Evolutionary conservation across 2,888 invertebrate species (phyloP).

Genomic region (Plebejus argus): DNA sequence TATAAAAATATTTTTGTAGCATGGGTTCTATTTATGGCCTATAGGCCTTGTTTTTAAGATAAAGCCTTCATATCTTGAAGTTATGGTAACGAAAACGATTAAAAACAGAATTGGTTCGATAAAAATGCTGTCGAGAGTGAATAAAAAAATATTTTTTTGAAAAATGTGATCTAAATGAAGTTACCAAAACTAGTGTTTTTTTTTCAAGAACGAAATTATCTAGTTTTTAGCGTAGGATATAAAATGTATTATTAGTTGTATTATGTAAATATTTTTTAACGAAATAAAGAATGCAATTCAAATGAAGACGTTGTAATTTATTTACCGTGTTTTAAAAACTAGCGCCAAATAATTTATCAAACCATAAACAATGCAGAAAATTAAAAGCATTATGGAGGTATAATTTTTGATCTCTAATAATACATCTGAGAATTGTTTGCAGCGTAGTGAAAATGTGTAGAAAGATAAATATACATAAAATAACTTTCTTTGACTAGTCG

Average conservation of each 20-base stretch:
- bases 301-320: neutral
- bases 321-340: neutral
- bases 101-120: neutral
- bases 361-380: too few species aligned
- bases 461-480: too few species aligned
- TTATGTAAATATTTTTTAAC: conserved; percentile 31
- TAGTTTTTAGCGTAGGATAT: conserved; percentile 36
- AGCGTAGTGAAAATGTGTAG: too few species aligned
- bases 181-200: conserved; percentile 65
- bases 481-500: too few species aligned
- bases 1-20: too few species aligned
- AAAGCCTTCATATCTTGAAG: too few species aligned
- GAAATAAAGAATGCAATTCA: conserved; percentile 33
- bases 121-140: neutral
- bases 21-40: too few species aligned
- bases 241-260: conserved; percentile 38
- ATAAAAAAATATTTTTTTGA: neutral
- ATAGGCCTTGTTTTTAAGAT: too few species aligned
- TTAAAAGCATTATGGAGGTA: too few species aligned
- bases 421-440: too few species aligned
- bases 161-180: conserved; percentile 44
- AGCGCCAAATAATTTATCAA: neutral
- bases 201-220: conserved; percentile 44
- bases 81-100: neutral
- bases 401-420: too few species aligned